A percentile compares a stretch with the other conserved stretches of the same genome.
Evolutionary conservation across 2,888 invertebrate species (phyloP).

Genomic region (Saturnia pavonia): DNA sequence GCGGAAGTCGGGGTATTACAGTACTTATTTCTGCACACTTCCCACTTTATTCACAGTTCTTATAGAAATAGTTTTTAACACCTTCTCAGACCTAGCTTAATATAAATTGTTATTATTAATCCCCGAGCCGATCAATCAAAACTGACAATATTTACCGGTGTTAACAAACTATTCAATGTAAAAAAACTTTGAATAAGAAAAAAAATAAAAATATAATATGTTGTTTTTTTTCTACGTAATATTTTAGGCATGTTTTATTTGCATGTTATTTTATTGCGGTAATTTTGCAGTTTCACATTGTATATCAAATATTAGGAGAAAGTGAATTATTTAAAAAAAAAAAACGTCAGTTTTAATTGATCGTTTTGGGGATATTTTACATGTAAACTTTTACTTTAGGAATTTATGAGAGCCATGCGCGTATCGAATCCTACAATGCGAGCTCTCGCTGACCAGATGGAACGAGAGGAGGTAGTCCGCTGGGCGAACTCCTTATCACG

Average conservation of each 20-base stretch:
- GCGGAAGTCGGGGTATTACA: too few species aligned
- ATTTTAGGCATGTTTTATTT: too few species aligned
- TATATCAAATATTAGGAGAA: background rate
- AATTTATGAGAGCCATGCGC: slow-evolving; percentile 96
- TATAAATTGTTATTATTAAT: too few species aligned
- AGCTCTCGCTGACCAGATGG: slow-evolving; percentile 96
- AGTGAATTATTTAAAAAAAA: background rate
- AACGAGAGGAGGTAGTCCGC: slow-evolving; percentile 94
- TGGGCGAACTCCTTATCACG: slow-evolving; percentile 93
- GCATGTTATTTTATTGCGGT: background rate
- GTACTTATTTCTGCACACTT: too few species aligned
- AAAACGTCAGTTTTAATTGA: background rate
- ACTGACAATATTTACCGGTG: too few species aligned
- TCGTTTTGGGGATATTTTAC: background rate
- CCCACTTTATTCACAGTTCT: too few species aligned
- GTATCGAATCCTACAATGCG: slow-evolving; percentile 96
- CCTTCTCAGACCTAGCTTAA: too few species aligned
- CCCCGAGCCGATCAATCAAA: too few species aligned
- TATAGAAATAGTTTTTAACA: too few species aligned
- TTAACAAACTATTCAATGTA: too few species aligned
- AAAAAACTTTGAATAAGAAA: too few species aligned
- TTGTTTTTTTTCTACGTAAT: background rate
- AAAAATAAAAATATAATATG: background rate
- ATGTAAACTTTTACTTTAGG: slow-evolving; percentile 65
- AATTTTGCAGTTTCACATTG: background rate